Evolutionary conservation across 2,797 vertebrate species (phyloP).

Genomic region (Graptemys geographica): DNA sequence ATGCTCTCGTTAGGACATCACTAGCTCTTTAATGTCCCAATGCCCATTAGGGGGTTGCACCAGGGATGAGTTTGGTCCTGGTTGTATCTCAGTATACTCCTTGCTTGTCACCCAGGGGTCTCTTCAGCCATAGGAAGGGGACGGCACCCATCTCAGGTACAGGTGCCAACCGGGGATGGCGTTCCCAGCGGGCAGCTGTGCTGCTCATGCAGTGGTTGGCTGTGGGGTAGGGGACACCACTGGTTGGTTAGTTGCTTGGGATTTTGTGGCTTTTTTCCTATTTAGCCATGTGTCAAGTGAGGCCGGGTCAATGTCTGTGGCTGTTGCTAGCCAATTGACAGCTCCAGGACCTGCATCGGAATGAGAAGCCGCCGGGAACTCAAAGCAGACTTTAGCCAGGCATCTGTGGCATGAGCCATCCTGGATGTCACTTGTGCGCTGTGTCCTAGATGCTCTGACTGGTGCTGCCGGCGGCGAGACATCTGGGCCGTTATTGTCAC

Average conservation of each 20-base stretch:
- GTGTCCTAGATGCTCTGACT: not conserved
- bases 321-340: too few species aligned
- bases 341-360: too few species aligned
- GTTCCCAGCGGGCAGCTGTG: too few species aligned
- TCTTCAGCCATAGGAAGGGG: not conserved
- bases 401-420: too few species aligned
- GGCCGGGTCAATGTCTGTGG: too few species aligned
- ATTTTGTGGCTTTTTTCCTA: too few species aligned
- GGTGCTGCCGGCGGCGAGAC: not conserved
- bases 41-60: not conserved
- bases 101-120: not conserved
- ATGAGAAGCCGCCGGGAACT: too few species aligned
- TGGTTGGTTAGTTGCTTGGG: too few species aligned
- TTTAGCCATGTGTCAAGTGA: too few species aligned
- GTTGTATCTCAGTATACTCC: not conserved
- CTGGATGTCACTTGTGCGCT: not conserved
- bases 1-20: not conserved
- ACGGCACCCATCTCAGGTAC: not conserved
- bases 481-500: not conserved
- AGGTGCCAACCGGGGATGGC: not conserved
- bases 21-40: not conserved
- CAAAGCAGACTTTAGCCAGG: too few species aligned
- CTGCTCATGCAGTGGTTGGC: too few species aligned
- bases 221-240: too few species aligned
- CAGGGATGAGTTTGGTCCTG: not conserved